Evolutionary conservation across 2,113 vertebrate genomes (phyloP).

Genomic region (Brienomyrus brachyistius): DNA sequence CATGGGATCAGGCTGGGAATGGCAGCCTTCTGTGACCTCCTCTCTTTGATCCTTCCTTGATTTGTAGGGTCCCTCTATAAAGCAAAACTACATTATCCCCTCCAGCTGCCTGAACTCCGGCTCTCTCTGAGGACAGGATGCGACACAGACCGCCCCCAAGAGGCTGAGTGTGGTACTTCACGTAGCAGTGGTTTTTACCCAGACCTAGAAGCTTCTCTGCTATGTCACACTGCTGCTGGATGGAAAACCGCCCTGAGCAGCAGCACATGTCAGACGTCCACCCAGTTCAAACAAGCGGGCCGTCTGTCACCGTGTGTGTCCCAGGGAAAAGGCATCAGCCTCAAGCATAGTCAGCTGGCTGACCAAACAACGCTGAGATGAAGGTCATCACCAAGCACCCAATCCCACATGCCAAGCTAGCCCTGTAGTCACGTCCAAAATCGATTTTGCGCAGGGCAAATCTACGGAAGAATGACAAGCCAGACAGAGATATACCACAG

Average conservation of each 20-base stretch:
- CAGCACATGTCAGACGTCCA: neutral
- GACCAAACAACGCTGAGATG: neutral
- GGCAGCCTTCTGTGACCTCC: neutral
- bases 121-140: neutral
- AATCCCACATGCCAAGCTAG: neutral
- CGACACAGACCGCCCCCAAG: neutral
- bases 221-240: neutral
- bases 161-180: neutral
- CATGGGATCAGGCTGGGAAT: neutral
- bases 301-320: neutral
- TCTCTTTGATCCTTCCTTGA: neutral
- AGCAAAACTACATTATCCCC: neutral
- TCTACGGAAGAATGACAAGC: slow-evolving; percentile 5
- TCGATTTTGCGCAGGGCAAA: neutral
- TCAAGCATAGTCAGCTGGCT: neutral
- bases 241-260: neutral
- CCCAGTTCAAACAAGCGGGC: no score
- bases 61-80: neutral
- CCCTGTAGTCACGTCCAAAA: neutral
- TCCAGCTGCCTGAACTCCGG: neutral
- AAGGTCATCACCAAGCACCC: neutral
- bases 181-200: neutral
- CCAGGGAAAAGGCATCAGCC: neutral
- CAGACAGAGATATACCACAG: neutral
- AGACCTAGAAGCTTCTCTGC: neutral